Evolutionary conservation across 2,113 vertebrate genomes (phyloP).

Genomic region (Microtus montanus): DNA sequence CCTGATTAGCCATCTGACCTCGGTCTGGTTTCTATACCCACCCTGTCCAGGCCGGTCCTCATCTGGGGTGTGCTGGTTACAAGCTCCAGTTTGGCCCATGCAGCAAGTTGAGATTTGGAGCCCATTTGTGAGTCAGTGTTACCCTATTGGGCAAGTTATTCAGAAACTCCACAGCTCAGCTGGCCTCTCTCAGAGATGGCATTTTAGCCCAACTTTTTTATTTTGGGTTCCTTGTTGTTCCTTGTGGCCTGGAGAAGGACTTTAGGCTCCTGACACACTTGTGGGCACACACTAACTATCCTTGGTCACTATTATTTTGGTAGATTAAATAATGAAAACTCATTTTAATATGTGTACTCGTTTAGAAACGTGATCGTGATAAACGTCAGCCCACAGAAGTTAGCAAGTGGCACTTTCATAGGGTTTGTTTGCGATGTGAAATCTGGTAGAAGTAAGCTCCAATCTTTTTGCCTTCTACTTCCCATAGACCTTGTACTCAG

Average conservation of each 20-base stretch:
- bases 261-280: neutral
- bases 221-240: neutral
- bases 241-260: neutral
- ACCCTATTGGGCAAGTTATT: neutral
- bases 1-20: no score
- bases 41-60: neutral
- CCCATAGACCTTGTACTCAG: neutral
- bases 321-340: neutral
- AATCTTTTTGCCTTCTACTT: neutral
- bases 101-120: neutral
- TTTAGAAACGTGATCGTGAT: constrained; percentile 13
- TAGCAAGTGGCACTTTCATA: neutral
- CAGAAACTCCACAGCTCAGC: neutral
- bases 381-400: neutral
- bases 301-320: neutral
- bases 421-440: neutral
- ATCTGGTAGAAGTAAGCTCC: neutral
- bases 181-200: neutral
- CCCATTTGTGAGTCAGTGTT: neutral
- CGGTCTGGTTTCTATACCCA: no score
- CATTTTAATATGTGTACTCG: neutral
- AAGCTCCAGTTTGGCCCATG: neutral
- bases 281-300: no score
- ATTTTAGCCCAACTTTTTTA: neutral
- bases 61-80: neutral